phyloP scores from a whole-genome alignment of 1,140 invertebrate genomes.

The Ips typographus region DNA sequence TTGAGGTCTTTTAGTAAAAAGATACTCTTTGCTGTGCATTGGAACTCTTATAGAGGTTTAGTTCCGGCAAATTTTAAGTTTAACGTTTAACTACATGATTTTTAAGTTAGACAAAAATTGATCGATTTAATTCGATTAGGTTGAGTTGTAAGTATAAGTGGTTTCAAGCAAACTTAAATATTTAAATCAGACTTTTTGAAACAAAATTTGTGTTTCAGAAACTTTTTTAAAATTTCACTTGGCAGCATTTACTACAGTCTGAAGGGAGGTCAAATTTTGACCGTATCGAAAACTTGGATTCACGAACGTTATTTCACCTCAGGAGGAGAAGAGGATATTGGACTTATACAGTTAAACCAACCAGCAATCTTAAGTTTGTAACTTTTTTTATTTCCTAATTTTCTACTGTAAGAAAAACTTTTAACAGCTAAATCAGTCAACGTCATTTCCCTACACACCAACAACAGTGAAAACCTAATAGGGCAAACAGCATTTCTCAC shows the following conservation, averaged over 20 bases:
- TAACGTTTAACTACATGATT: too few species aligned
- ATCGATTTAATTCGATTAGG: too few species aligned
- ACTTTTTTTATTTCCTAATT: not conserved
- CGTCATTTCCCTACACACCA: slow-evolving; percentile 42
- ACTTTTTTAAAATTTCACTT: slow-evolving; percentile 41
- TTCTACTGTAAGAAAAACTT: not conserved
- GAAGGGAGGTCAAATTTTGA: slow-evolving; percentile 41
- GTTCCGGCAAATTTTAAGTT: too few species aligned
- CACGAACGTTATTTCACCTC: slow-evolving; percentile 44
- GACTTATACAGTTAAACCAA: slow-evolving; percentile 40
- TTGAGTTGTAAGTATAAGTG: too few species aligned
- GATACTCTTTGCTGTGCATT: too few species aligned
- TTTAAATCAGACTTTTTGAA: not conserved
- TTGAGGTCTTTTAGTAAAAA: too few species aligned
- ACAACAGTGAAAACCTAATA: slow-evolving; percentile 43
- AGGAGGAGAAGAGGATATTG: slow-evolving; percentile 44
- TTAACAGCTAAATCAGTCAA: slow-evolving; percentile 40
- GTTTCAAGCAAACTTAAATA: too few species aligned
- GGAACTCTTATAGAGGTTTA: too few species aligned
- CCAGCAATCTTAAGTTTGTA: not conserved
- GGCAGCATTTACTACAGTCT: slow-evolving; percentile 46
- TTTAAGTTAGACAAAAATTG: too few species aligned
- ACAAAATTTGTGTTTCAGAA: slow-evolving; percentile 37
- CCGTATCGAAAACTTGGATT: slow-evolving; percentile 39
- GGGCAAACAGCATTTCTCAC: slow-evolving; percentile 46